phyloP scores from a whole-genome alignment of 1,140 invertebrate genomes.

The Lepidostoma basale region DNA sequence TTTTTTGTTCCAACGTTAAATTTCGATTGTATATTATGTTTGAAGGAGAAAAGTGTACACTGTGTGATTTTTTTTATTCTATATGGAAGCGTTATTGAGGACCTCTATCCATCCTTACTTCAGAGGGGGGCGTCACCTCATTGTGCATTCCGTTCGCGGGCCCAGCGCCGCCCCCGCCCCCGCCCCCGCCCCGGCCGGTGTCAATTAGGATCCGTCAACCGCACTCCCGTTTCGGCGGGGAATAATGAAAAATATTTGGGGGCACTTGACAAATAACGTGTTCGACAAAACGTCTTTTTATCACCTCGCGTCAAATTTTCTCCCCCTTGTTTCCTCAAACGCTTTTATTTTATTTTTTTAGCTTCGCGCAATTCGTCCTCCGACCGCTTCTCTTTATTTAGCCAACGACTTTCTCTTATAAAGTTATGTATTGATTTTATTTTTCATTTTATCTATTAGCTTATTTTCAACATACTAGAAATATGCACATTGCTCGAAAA shows the following conservation, averaged over 20 bases:
- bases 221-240: slow-evolving; percentile 7
- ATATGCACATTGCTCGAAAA: too few relatives aligned
- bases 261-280: slow-evolving; percentile 13
- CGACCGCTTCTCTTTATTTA: too few relatives aligned
- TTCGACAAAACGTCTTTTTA: background rate
- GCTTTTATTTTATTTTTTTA: background rate
- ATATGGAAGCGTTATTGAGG: background rate
- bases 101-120: slow-evolving; percentile 1
- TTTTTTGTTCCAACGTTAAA: too few relatives aligned
- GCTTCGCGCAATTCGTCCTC: background rate
- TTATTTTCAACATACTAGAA: background rate
- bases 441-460: background rate
- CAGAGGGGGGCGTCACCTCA: slow-evolving; percentile 8
- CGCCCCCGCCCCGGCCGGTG: background rate
- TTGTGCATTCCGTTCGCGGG: slow-evolving; percentile 24
- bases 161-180: background rate
- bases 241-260: slow-evolving; percentile 27
- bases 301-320: too few relatives aligned
- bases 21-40: too few relatives aligned
- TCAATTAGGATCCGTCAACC: slow-evolving; percentile 24
- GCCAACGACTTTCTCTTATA: too few relatives aligned
- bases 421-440: too few relatives aligned
- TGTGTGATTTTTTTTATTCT: too few relatives aligned
- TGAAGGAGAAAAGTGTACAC: too few relatives aligned
- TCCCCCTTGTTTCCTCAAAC: background rate